Conservation (phyloP, 2,888 invertebrate genomes). For the Alviniconcha strummeri region DNA sequence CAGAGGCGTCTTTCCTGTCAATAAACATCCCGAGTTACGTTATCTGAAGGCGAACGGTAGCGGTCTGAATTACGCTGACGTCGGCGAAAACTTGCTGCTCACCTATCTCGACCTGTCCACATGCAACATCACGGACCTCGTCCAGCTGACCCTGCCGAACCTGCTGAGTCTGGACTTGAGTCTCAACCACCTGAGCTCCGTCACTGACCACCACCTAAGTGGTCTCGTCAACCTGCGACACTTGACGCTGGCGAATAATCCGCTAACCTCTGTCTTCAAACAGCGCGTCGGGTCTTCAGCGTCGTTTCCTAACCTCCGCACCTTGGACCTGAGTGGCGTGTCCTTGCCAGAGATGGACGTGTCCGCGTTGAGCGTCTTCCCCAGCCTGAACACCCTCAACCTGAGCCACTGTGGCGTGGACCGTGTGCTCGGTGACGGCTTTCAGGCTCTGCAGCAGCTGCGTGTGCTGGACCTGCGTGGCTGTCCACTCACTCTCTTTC, state of each 20-base stretch:
- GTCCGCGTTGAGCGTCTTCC: constrained; percentile 76
- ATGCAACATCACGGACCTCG: not conserved
- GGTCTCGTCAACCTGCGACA: not conserved
- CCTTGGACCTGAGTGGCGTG: constrained; percentile 2
- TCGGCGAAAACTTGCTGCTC: not conserved
- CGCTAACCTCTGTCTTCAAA: not conserved
- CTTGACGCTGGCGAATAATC: constrained; percentile 10
- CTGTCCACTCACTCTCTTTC: not conserved
- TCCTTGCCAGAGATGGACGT: not conserved
- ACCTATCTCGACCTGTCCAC: constrained; percentile 12
- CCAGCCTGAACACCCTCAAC: constrained; percentile 19
- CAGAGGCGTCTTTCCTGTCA: not conserved
- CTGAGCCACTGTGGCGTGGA: constrained; percentile 5
- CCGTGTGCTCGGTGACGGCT: not conserved
- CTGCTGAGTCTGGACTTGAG: constrained; percentile 13
- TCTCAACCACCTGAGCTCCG: not conserved
- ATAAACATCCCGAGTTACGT: not conserved
- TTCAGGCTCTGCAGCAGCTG: constrained; percentile 13
- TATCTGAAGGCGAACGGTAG: constrained; percentile 4
- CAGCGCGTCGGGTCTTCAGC: not conserved
- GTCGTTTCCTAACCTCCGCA: not conserved
- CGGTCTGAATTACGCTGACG: not conserved
- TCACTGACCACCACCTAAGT: not conserved
- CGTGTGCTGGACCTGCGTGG: constrained; percentile 25
- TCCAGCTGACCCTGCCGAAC: not conserved